Evolutionary conservation across 2,113 vertebrate genomes (phyloP).

Genomic region (Chionomys nivalis): DNA sequence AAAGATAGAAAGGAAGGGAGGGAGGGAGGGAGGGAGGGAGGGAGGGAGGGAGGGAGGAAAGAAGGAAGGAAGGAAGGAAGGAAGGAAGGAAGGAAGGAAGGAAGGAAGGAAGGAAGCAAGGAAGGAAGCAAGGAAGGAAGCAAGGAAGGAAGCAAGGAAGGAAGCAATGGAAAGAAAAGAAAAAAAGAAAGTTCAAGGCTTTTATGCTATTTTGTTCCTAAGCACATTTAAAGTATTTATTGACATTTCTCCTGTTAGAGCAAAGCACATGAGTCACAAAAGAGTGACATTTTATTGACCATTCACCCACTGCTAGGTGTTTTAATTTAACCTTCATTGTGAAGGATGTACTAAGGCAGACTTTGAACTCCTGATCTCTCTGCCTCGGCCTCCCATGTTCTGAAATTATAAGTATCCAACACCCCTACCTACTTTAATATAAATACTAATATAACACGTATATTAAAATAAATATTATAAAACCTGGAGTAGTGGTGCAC

Average conservation of each 20-base stretch:
- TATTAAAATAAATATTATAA: neutral
- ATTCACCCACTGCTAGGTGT: neutral
- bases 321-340: neutral
- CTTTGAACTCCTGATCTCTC: neutral
- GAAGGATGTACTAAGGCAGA: neutral
- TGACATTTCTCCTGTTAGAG: constrained; percentile 18
- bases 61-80: no score
- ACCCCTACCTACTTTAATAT: neutral
- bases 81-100: no score
- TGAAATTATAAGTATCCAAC: neutral
- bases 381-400: neutral
- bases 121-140: no score
- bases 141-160: neutral
- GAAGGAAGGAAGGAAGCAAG: no score
- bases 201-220: constrained; percentile 15
- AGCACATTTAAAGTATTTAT: neutral
- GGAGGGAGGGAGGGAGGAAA: no score
- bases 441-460: neutral
- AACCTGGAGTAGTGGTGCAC: neutral
- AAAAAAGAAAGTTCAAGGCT: neutral
- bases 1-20: no score
- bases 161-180: neutral
- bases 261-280: neutral
- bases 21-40: no score
- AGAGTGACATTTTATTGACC: neutral